These are phyloP conservation scores for Lysandra bellargus DNA, from an alignment of 2,888 invertebrate species.

Conservation along the genomic window DNA sequence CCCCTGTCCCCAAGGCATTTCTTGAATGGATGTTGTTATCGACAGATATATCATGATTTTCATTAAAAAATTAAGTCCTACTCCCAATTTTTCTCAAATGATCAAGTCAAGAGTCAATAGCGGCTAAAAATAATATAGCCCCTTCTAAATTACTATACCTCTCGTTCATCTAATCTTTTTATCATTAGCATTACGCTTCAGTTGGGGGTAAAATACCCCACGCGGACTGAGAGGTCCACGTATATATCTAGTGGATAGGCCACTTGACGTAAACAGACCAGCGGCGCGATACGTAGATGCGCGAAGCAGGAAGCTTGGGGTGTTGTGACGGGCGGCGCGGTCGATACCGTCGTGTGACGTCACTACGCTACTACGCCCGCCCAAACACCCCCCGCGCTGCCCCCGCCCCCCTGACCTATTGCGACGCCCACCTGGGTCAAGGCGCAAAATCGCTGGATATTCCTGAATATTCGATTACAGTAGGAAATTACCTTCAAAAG, in stretches of 20 bases:
- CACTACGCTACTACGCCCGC: slow-evolving; percentile 78
- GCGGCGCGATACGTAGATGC: slow-evolving; percentile 72
- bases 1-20: too few species aligned
- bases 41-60: too few species aligned
- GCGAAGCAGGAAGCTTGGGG: slow-evolving; percentile 51
- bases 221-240: not conserved
- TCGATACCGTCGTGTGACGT: slow-evolving; percentile 75
- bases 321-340: slow-evolving; percentile 73
- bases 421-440: slow-evolving; percentile 77
- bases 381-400: slow-evolving; percentile 66
- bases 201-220: too few species aligned
- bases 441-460: slow-evolving; percentile 66
- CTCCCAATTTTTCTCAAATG: too few species aligned
- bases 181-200: too few species aligned
- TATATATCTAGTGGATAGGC: not conserved
- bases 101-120: too few species aligned
- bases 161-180: too few species aligned
- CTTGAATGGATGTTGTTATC: too few species aligned
- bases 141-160: too few species aligned
- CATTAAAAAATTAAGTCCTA: too few species aligned
- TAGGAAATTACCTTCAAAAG: not conserved
- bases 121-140: too few species aligned
- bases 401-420: slow-evolving; percentile 69
- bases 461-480: slow-evolving; percentile 43
- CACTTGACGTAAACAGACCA: slow-evolving; percentile 45